These are phyloP conservation scores for Globicephala melas DNA, from an alignment of 2,113 vertebrate genomes.

Conservation along the genomic window DNA sequence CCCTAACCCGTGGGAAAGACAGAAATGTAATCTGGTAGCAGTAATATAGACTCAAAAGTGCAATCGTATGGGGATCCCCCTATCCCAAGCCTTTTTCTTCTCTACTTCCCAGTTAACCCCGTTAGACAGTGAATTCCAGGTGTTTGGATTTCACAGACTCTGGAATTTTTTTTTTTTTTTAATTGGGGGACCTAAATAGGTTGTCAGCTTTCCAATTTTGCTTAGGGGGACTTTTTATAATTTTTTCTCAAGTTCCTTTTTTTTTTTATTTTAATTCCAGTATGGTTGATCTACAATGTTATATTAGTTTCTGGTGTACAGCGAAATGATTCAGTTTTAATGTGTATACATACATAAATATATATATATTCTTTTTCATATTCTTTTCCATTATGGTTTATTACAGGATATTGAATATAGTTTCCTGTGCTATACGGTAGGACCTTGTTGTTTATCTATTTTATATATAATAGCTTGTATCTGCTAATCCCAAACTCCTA, in stretches of 20 bases:
- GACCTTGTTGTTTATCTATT: too few species aligned
- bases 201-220: background rate
- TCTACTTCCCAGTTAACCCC: background rate
- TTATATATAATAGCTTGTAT: too few species aligned
- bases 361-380: too few species aligned
- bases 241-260: background rate
- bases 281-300: background rate
- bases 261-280: background rate
- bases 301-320: background rate
- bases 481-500: too few species aligned
- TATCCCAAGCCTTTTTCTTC: background rate
- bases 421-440: too few species aligned
- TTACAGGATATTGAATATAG: too few species aligned
- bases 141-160: background rate
- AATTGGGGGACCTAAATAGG: background rate
- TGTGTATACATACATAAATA: background rate
- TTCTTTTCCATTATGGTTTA: too few species aligned
- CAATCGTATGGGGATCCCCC: background rate
- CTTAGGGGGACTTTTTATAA: background rate
- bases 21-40: background rate
- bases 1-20: background rate
- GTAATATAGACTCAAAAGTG: background rate
- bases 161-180: background rate
- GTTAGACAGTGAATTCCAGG: background rate
- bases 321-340: background rate